These are phyloP conservation scores for Garra rufa DNA, from an alignment of 2,113 vertebrate genomes.

Conservation along the genomic window DNA sequence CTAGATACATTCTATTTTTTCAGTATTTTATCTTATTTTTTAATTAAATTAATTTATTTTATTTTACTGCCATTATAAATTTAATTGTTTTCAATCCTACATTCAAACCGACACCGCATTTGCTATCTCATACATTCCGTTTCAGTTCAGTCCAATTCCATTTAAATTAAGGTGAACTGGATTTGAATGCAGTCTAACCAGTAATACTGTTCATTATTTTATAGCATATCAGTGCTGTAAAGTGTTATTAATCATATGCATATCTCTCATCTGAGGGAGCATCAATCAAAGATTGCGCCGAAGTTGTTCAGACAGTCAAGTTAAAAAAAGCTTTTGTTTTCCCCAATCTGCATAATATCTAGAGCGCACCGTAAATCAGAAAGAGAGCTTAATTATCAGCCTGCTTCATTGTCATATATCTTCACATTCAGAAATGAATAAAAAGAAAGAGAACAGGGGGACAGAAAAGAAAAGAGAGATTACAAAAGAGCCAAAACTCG, in stretches of 20 bases:
- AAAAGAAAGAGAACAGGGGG: constrained; percentile 58
- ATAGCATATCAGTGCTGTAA: not conserved
- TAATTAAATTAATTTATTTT: too few species aligned
- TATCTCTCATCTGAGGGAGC: not conserved
- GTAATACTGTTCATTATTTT: not conserved
- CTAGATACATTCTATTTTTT: too few species aligned
- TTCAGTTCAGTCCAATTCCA: not conserved
- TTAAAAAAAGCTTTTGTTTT: constrained; percentile 14
- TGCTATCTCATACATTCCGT: not conserved
- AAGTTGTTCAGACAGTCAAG: not conserved
- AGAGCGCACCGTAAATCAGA: not conserved
- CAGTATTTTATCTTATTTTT: too few species aligned
- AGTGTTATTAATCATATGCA: not conserved
- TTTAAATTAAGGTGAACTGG: not conserved
- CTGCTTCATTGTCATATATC: constrained; percentile 50
- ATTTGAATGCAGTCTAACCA: not conserved
- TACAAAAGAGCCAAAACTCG: constrained; percentile 48
- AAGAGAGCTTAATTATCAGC: constrained; percentile 23
- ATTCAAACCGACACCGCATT: not conserved
- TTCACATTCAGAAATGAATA: constrained; percentile 59
- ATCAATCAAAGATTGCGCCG: not conserved
- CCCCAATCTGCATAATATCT: not conserved
- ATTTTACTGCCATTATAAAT: not conserved
- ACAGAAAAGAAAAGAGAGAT: constrained; percentile 60
- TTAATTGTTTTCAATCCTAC: not conserved